Evolutionary conservation across 2,113 vertebrate species (phyloP).

Genomic region (Salvator merianae): DNA sequence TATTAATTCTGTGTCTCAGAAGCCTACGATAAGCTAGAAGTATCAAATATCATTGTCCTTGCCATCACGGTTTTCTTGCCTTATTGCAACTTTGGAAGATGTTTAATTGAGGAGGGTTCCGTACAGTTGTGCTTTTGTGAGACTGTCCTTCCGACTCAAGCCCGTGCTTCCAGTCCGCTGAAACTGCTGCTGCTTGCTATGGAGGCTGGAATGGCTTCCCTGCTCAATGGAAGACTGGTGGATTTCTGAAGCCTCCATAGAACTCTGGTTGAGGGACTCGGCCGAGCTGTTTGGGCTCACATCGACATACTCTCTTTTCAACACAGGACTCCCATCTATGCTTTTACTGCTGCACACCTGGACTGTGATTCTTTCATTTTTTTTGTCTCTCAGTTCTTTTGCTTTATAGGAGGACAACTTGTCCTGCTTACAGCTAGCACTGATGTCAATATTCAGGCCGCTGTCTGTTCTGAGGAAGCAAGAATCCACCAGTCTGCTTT

Average conservation of each 20-base stretch:
- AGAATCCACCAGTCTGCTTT: constrained; percentile 80
- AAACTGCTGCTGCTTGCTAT: constrained; percentile 85
- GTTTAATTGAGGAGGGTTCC: constrained; percentile 95
- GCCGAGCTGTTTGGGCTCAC: constrained; percentile 85
- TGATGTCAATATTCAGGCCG: constrained; percentile 81
- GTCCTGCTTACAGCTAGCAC: constrained; percentile 78
- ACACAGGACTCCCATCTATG: constrained; percentile 71
- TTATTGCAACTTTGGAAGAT: constrained; percentile 57
- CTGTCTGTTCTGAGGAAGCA: constrained; percentile 80
- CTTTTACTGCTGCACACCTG: constrained; percentile 85
- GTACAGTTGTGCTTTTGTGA: constrained; percentile 96
- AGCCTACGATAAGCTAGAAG: constrained; percentile 39
- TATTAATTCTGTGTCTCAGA: constrained; percentile 56
- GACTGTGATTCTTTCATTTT: constrained; percentile 80
- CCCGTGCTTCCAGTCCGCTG: constrained; percentile 88
- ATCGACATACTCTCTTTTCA: constrained; percentile 81
- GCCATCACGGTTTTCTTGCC: neutral
- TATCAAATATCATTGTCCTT: constrained; percentile 40
- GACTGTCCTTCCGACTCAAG: constrained; percentile 94
- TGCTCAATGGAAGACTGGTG: constrained; percentile 87
- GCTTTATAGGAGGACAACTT: constrained; percentile 78
- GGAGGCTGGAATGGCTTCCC: constrained; percentile 78
- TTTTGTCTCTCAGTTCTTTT: constrained; percentile 80
- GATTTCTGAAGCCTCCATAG: constrained; percentile 84
- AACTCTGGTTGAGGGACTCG: constrained; percentile 87